Percentiles rank a stretch among this genome's conserved stretches.
Evolutionary conservation across 2,797 vertebrate species (phyloP).

Genomic region (Tenualosa ilisha): DNA sequence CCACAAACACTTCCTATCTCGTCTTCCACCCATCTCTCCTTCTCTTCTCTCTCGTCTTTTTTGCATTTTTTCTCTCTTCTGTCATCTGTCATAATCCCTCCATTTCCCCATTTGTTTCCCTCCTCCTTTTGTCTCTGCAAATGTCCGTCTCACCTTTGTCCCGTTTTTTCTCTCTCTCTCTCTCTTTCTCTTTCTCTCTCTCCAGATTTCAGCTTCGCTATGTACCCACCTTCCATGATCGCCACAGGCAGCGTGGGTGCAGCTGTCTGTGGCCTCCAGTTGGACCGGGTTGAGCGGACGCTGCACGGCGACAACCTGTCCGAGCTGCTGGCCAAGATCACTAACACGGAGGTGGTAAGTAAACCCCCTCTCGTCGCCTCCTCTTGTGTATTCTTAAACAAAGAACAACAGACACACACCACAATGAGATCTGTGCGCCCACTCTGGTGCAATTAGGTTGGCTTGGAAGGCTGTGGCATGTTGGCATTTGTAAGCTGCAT

Average conservation of each 20-base stretch:
- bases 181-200: conserved; percentile 34
- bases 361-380: conserved; percentile 4
- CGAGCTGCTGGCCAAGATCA: conserved; percentile 93
- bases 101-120: not conserved
- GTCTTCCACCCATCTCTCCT: not conserved
- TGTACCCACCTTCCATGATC: conserved; percentile 97
- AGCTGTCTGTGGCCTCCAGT: conserved; percentile 91
- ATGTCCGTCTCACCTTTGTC: conserved; percentile 31
- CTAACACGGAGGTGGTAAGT: conserved; percentile 96
- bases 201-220: conserved; percentile 93
- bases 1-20: not conserved
- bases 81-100: not conserved
- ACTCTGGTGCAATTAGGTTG: not conserved
- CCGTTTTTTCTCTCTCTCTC: conserved; percentile 26
- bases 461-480: not conserved
- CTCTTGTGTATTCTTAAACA: not conserved
- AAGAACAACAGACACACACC: not conserved
- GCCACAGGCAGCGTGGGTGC: conserved; percentile 94
- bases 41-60: not conserved
- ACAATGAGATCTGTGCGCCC: not conserved
- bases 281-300: conserved; percentile 78
- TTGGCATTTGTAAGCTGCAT: not conserved
- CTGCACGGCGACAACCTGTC: conserved; percentile 83
- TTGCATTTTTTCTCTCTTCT: not conserved
- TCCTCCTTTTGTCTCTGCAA: not conserved